Evolutionary conservation across 2,888 invertebrate genomes (phyloP), one percentile per base, ranked within the genome.

Genomic region (Caenorhabditis zanzibari): DNA sequence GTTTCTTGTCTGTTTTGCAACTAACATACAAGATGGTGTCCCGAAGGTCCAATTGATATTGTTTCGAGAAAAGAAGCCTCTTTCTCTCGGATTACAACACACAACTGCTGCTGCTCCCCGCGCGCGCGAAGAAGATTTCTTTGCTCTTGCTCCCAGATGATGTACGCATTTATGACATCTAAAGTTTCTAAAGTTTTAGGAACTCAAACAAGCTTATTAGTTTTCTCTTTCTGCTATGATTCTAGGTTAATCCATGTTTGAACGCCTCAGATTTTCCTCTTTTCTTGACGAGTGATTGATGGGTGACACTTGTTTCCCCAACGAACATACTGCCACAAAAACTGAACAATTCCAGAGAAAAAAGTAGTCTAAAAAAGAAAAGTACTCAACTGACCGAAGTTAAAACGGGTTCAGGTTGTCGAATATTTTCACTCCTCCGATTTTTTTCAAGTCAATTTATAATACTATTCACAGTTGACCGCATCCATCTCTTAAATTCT

Each of bases 21-120:
- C 26, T 16, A 66, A 32, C 22, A 49, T 49, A 26, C 47, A 75
- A 41, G 24, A 61, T 52, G 63, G 69, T 47, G 47, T 77, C 77
- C 77, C 77, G 58, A 44, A 61, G 77, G 77, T 71, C 77, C 77
- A 69, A 77, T 77, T 77, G 77, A 77, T 77, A 68, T 77, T 71
- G 77, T 75, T 75, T 56, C 44, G 54, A 32, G 49, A 35, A 44
- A 28, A 52, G 35, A 41, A 41, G 38, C 26, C 22, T 54, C 54
- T 54, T 14, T 56, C 54, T 35, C 75, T 75, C 58, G 38, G 66
- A 66, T 75, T 75, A 75, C 75, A 75, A 75, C 75, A 58, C 75
- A 73, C 73, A 73, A 73, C 73, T 63, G 64, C 47, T 10, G 47
- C 32, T 10, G 47, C 32, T 2, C 59, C 44, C 28, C 66, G 75